These are phyloP conservation scores for Agriotes lineatus DNA, from an alignment of 2,888 invertebrate species.

Conservation along the genomic window DNA sequence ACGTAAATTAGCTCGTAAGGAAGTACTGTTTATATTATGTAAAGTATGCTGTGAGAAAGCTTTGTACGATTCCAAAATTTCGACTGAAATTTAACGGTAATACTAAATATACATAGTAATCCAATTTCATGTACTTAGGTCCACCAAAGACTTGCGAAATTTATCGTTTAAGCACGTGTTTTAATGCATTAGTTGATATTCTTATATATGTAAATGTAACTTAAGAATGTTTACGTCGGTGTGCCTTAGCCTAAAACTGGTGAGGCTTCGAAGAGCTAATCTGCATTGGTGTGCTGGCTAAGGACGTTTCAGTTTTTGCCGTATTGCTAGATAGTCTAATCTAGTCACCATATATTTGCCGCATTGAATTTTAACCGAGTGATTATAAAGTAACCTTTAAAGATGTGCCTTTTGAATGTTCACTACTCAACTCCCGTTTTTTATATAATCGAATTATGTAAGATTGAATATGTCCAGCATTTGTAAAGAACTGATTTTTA, in stretches of 20 bases:
- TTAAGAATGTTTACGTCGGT: not conserved
- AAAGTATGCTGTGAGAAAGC: no score
- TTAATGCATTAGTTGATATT: conserved; percentile 1
- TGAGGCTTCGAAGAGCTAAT: no score
- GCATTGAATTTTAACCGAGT: conserved; percentile 4
- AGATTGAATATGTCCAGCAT: not conserved
- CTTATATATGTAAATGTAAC: conserved; percentile 1
- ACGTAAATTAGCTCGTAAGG: conserved; percentile 73
- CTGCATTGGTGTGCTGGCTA: no score
- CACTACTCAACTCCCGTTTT: no score
- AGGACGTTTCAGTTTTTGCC: not conserved
- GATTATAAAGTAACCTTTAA: not conserved
- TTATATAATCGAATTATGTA: no score
- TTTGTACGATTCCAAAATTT: no score
- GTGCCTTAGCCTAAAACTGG: no score
- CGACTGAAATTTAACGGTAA: not conserved
- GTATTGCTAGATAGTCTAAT: conserved; percentile 23
- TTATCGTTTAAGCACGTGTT: not conserved
- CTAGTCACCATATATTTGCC: conserved; percentile 15
- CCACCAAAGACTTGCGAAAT: conserved; percentile 37
- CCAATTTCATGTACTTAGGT: conserved; percentile 34
- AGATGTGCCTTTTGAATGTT: not conserved
- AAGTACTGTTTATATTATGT: no score
- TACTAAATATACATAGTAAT: not conserved
- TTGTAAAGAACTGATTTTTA: not conserved